A percentile compares a stretch with the other conserved stretches of the same genome.
phyloP scores from a whole-genome alignment of 1,140 invertebrate genomes.

The Antheraea pernyi region DNA sequence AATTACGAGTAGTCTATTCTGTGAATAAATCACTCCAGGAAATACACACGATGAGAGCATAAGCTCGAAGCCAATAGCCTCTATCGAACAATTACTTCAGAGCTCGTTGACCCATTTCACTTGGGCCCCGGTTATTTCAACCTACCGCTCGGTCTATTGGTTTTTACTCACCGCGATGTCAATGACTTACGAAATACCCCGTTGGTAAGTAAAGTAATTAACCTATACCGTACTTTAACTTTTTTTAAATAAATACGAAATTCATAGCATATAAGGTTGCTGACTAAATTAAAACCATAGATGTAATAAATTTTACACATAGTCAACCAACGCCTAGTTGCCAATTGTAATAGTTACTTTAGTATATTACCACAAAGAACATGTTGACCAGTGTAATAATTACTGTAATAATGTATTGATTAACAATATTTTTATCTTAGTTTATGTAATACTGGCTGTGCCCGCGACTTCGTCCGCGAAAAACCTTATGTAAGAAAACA shows the following conservation, averaged over 20 bases:
- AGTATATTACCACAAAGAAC: too few relatives aligned
- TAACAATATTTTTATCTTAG: too few relatives aligned
- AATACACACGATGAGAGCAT: slow-evolving; percentile 15
- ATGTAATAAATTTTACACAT: slow-evolving; percentile 20
- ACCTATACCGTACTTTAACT: neutral
- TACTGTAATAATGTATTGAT: too few relatives aligned
- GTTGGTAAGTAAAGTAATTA: slow-evolving; percentile 17
- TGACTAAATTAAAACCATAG: neutral
- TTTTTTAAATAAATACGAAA: neutral
- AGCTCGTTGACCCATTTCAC: slow-evolving; percentile 52
- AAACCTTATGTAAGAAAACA: too few relatives aligned
- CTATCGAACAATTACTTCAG: slow-evolving; percentile 54
- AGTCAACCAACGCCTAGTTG: slow-evolving; percentile 10
- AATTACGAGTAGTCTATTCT: neutral
- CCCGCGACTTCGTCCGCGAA: too few relatives aligned
- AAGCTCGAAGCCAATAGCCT: slow-evolving; percentile 30
- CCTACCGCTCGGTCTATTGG: slow-evolving; percentile 16
- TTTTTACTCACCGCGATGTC: slow-evolving; percentile 24
- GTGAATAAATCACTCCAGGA: slow-evolving; percentile 11
- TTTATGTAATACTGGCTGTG: too few relatives aligned
- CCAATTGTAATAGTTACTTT: too few relatives aligned
- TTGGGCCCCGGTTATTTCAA: slow-evolving; percentile 38
- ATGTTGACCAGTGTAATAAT: too few relatives aligned
- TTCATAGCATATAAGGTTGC: too few relatives aligned
- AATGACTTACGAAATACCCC: slow-evolving; percentile 18